phyloP scores from a whole-genome alignment of 2,888 invertebrate species.

The Drosophila antonietae region DNA sequence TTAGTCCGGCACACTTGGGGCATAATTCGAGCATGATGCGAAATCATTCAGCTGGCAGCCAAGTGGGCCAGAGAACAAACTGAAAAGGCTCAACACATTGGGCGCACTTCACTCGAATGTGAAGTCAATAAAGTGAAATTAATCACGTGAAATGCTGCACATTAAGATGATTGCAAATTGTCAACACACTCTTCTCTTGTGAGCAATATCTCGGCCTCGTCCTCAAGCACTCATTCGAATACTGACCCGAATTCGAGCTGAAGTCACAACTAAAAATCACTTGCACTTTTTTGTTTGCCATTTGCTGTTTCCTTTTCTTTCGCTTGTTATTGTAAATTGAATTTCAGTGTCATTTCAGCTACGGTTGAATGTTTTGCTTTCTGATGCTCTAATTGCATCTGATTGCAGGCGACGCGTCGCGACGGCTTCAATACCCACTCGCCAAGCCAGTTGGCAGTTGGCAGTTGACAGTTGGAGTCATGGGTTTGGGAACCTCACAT shows the following conservation, averaged over 20 bases:
- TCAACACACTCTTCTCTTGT: slow-evolving; percentile 17
- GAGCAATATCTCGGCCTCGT: slow-evolving; percentile 3
- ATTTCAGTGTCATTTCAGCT: slow-evolving; percentile 47
- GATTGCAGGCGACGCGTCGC: slow-evolving; percentile 64
- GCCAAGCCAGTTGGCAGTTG: too few relatives aligned
- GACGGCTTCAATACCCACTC: slow-evolving; percentile 2
- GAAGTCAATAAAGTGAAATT: slow-evolving; percentile 38
- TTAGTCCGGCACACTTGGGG: slow-evolving; percentile 11
- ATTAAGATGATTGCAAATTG: slow-evolving; percentile 52
- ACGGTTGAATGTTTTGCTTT: slow-evolving; percentile 20
- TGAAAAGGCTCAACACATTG: slow-evolving; percentile 25
- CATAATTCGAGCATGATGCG: slow-evolving; percentile 19
- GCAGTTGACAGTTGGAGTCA: too few relatives aligned
- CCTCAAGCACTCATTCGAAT: slow-evolving; percentile 22
- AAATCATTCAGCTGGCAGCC: slow-evolving; percentile 23
- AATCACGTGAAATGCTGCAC: slow-evolving; percentile 47
- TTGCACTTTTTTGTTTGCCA: slow-evolving; percentile 44
- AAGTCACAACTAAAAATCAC: slow-evolving; percentile 36
- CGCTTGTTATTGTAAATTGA: slow-evolving; percentile 17
- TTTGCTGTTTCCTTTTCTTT: neutral
- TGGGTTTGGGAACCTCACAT: slow-evolving; percentile 54
- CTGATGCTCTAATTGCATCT: slow-evolving; percentile 72
- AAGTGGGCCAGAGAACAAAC: slow-evolving; percentile 40
- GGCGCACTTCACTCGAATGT: slow-evolving; percentile 28
- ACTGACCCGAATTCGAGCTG: slow-evolving; percentile 43